A percentile compares a stretch with the other conserved stretches of the same genome.
Conservation (phyloP, 2,888 invertebrate species). For the Drosophila tanythrix region DNA sequence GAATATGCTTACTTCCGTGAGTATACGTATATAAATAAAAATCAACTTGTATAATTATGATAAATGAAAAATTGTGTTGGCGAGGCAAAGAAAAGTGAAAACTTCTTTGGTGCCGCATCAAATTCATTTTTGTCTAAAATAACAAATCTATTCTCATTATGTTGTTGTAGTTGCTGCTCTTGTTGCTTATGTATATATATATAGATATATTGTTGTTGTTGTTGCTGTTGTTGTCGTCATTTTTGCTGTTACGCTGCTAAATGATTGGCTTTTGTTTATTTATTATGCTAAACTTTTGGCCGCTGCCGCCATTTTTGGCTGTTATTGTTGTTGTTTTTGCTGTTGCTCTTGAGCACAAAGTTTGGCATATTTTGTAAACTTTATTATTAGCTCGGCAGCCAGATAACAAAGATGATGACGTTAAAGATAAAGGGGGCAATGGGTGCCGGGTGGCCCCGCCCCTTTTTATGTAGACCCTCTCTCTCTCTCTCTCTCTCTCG, state of each 20-base stretch:
- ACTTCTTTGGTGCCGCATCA: slow-evolving; percentile 31
- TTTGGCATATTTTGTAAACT: slow-evolving; percentile 82
- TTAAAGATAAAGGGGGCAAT: slow-evolving; percentile 8
- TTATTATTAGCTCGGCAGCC: slow-evolving; percentile 78
- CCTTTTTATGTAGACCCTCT: not conserved
- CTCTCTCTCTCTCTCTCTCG: not conserved
- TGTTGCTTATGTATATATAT: slow-evolving; percentile 14
- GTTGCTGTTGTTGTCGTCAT: slow-evolving; percentile 11
- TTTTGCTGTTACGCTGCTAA: slow-evolving; percentile 34
- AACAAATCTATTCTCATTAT: slow-evolving; percentile 74
- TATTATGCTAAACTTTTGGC: slow-evolving; percentile 72
- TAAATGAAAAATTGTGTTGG: slow-evolving; percentile 59
- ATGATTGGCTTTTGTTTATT: slow-evolving; percentile 67
- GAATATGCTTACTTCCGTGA: slow-evolving; percentile 23
- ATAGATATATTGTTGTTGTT: not conserved
- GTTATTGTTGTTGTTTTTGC: slow-evolving; percentile 8
- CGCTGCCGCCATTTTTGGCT: slow-evolving; percentile 18
- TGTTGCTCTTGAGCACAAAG: slow-evolving; percentile 62
- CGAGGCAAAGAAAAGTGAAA: slow-evolving; percentile 50
- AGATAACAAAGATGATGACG: slow-evolving; percentile 30
- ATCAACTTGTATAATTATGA: slow-evolving; percentile 71
- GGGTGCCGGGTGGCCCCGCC: not conserved
- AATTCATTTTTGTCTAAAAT: slow-evolving; percentile 55
- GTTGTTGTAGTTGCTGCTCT: slow-evolving; percentile 38
- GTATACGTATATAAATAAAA: slow-evolving; percentile 59